phyloP scores from a whole-genome alignment of 2,797 vertebrate genomes.

The Schizopygopsis pylzovi region DNA sequence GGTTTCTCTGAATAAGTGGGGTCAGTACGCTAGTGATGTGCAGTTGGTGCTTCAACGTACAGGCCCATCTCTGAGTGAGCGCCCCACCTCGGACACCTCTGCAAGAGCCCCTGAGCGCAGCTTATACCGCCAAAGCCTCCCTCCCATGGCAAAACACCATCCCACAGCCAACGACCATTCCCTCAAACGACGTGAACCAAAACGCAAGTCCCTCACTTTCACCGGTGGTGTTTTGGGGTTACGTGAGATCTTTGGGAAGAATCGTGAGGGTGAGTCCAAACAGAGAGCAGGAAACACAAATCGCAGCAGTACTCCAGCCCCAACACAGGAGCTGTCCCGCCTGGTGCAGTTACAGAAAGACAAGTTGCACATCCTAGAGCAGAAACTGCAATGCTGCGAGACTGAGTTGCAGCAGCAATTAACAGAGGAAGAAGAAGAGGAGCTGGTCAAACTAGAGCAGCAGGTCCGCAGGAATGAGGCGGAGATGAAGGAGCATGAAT shows the following conservation, averaged over 20 bases:
- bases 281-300: constrained; percentile 69
- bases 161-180: constrained; percentile 82
- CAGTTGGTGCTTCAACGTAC: constrained; percentile 93
- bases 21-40: constrained; percentile 94
- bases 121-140: constrained; percentile 91
- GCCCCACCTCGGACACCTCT: constrained; percentile 86
- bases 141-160: constrained; percentile 90
- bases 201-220: constrained; percentile 95
- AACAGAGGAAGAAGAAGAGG: constrained; percentile 78
- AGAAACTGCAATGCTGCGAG: constrained; percentile 86
- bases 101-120: constrained; percentile 85
- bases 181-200: constrained; percentile 90
- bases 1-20: constrained; percentile 96
- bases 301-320: constrained; percentile 66
- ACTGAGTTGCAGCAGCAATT: constrained; percentile 79
- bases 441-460: constrained; percentile 88
- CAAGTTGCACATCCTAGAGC: constrained; percentile 87
- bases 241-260: constrained; percentile 91
- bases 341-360: constrained; percentile 90
- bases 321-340: constrained; percentile 85
- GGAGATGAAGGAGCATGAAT: constrained; percentile 93
- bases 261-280: constrained; percentile 85
- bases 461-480: constrained; percentile 90
- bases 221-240: constrained; percentile 88
- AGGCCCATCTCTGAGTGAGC: constrained; percentile 89